Base-by-base conservation (phyloP, 1,140 invertebrate species). In the Nylanderia fulva region DNA sequence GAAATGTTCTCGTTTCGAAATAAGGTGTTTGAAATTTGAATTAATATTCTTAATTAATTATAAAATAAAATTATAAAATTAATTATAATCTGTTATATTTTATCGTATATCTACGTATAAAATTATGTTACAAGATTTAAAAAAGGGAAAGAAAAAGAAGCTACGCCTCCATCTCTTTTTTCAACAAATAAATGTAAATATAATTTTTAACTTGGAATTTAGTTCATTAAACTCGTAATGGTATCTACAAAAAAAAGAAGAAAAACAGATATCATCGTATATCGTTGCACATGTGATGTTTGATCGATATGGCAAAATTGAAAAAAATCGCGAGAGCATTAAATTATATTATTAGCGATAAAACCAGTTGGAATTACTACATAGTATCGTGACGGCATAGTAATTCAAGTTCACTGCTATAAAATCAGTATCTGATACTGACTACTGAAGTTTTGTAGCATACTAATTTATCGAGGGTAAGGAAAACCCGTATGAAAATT, bases 381-480 rank as follows among this genome's bases (percentile, higher is more conserved):
- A n/a, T n/a, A 45, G 36, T 54, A 61, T 61, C 56, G 18, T 21
- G 24, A 4, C 24, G 24, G 76, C 27, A 48, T 48, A 58, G n/a
- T 88, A 79, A 85, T 76, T 85, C 68, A 86, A 75, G 85, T 80
- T 33, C 29, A 72, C 74, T 58, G 39, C 52, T 71, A 80, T 88
- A 77, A 87, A 88, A 85, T 82, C 79, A 88, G 86, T 79, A 85
- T 85, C 72, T 66, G n/a, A 9, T 72, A 6, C 24, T 6, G 1
- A 39, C 27, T 33, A 36, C 27, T 39, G 45, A 15, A 48, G 8
- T 42, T 42, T n/a, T 52, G 45, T 48, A 56, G 15, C 64, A n/a
- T 11, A 11, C 7, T 39, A n/a, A 36, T 66, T 42, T 39, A 39
- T 2, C 45, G 18, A 45, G 36, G 18, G 1, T 27, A 39, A 13